A percentile compares a stretch with the other conserved stretches of the same genome.
Conservation (phyloP, 2,797 vertebrate species). For the Ibycter americanus region DNA sequence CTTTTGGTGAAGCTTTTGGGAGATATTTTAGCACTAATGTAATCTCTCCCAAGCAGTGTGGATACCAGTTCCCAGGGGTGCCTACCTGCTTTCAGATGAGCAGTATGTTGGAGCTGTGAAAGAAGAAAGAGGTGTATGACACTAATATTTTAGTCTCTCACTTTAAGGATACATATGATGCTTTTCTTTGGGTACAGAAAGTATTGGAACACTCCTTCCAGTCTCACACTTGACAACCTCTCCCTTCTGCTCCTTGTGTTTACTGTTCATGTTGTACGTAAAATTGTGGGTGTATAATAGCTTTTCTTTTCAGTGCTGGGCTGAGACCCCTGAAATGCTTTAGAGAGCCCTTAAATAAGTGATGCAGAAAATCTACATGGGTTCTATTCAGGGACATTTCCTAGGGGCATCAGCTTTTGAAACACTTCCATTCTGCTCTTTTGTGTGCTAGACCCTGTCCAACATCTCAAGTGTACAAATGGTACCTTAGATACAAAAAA, state of each 20-base stretch:
- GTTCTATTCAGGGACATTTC: background rate
- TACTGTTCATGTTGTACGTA: background rate
- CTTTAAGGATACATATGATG: background rate
- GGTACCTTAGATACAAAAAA: background rate
- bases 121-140: background rate
- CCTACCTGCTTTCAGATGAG: background rate
- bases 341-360: background rate
- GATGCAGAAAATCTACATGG: too few species aligned
- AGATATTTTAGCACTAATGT: background rate
- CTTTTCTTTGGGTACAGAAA: background rate
- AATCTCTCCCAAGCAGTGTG: background rate
- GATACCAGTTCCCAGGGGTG: background rate
- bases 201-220: background rate
- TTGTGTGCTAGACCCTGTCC: background rate
- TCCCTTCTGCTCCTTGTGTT: background rate
- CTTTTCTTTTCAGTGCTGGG: background rate
- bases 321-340: background rate
- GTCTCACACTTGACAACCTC: background rate
- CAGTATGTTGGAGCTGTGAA: slow-evolving; percentile 27
- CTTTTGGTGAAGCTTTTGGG: background rate
- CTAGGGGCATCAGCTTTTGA: background rate
- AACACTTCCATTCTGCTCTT: background rate
- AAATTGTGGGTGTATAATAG: background rate
- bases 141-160: background rate
- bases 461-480: background rate